Conservation (phyloP, 2,113 vertebrate genomes). For the Rhinoptilus africanus region DNA sequence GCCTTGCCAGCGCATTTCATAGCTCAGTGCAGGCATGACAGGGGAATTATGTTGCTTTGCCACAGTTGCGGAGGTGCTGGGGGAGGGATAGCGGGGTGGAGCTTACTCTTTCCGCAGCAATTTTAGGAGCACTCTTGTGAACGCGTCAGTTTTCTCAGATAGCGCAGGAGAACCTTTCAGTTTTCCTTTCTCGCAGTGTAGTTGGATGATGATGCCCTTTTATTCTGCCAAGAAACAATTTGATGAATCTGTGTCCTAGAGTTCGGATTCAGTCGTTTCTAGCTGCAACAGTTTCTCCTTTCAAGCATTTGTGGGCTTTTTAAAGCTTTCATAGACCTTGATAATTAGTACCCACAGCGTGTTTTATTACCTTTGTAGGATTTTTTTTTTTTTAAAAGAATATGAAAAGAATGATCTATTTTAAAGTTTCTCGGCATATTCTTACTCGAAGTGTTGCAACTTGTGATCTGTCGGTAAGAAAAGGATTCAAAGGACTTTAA, state of each 20-base stretch:
- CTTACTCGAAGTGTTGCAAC: not conserved
- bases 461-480: conserved; percentile 7
- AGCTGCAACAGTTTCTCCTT: not conserved
- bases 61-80: not conserved
- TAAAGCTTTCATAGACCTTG: not conserved
- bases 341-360: not conserved
- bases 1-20: not conserved
- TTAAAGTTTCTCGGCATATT: not conserved
- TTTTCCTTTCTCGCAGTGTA: not conserved
- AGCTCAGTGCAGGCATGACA: not conserved
- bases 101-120: not conserved
- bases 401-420: not conserved
- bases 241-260: not conserved
- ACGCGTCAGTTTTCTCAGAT: fast-evolving
- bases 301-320: not conserved
- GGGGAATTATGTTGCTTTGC: not conserved
- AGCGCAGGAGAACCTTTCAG: not conserved
- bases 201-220: not conserved
- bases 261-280: not conserved
- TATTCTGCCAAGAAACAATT: not conserved
- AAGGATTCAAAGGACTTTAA: conserved; percentile 52
- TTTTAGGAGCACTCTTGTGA: fast-evolving
- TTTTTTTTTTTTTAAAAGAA: not conserved
- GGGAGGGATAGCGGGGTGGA: conserved; percentile 3
- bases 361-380: not conserved